A percentile compares a stretch with the other conserved stretches of the same genome.
Evolutionary conservation across 2,888 invertebrate species (phyloP).

Genomic region (Standfussiana lucernea): DNA sequence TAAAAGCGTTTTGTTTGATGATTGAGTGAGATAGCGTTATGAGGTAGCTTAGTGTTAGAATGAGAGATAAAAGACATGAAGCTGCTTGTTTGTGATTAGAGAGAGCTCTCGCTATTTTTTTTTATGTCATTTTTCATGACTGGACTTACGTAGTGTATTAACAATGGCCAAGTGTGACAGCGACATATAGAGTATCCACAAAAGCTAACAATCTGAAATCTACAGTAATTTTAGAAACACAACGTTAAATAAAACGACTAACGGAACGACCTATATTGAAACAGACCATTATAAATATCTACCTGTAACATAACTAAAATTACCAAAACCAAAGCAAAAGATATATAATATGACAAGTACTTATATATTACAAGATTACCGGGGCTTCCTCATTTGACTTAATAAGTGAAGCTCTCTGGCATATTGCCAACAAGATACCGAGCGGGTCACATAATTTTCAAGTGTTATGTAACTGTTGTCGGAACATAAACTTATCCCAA

Average conservation of each 20-base stretch:
- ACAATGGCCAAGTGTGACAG: not conserved
- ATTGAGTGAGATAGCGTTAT: constrained; percentile 12
- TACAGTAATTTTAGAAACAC: not conserved
- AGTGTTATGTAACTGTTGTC: constrained; percentile 62
- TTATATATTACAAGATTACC: constrained; percentile 35
- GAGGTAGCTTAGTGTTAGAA: not conserved
- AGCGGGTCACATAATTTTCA: constrained; percentile 63
- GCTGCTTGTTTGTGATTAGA: not conserved
- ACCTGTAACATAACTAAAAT: constrained; percentile 1
- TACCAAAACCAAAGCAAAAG: constrained; percentile 16
- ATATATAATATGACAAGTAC: constrained; percentile 40
- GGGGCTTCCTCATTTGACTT: constrained; percentile 47
- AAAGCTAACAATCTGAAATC: not conserved
- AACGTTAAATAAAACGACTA: too few species aligned
- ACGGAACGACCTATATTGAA: not conserved
- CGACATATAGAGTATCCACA: not conserved
- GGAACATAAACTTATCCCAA: constrained; percentile 56
- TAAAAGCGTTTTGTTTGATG: constrained; percentile 27
- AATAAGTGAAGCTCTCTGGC: constrained; percentile 54
- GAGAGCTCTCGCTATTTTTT: too few species aligned
- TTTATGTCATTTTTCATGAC: not conserved
- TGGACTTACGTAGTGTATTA: not conserved
- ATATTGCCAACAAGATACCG: constrained; percentile 54
- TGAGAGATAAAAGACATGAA: constrained; percentile 2
- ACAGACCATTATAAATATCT: not conserved